phyloP scores from a whole-genome alignment of 2,113 vertebrate species.

The Gracilinanus agilis region DNA sequence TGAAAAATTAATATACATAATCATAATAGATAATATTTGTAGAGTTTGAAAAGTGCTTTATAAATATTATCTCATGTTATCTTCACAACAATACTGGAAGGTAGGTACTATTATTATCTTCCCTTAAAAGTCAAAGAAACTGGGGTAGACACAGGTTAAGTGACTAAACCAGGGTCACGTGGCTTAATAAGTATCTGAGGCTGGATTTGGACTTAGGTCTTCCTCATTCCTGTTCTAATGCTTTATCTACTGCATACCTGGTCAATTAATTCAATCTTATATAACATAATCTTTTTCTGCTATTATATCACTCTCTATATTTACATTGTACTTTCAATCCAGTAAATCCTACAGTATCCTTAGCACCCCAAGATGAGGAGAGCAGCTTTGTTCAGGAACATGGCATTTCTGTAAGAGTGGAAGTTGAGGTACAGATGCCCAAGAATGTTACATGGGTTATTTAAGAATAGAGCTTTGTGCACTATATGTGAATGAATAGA shows the following conservation, averaged over 20 bases:
- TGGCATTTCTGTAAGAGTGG: background rate
- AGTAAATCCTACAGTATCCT: background rate
- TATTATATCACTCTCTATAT: background rate
- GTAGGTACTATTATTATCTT: background rate
- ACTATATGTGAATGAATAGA: too few species aligned
- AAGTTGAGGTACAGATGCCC: background rate
- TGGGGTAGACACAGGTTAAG: background rate
- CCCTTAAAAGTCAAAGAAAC: background rate
- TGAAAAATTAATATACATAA: background rate
- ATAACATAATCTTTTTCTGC: background rate
- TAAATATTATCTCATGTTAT: background rate
- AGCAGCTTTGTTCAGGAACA: background rate
- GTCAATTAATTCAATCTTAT: background rate
- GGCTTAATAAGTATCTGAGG: background rate
- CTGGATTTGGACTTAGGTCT: background rate
- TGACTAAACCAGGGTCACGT: too few species aligned
- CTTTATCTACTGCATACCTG: background rate
- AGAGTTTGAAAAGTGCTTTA: background rate
- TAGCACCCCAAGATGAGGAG: background rate
- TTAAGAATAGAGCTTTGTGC: background rate
- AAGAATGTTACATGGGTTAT: background rate
- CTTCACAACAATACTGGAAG: too few species aligned
- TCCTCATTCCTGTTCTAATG: too few species aligned
- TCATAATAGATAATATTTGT: background rate
- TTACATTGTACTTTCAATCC: background rate